Evolutionary conservation across 2,888 invertebrate species (phyloP).

Genomic region (Didymodactylos carnosus): DNA sequence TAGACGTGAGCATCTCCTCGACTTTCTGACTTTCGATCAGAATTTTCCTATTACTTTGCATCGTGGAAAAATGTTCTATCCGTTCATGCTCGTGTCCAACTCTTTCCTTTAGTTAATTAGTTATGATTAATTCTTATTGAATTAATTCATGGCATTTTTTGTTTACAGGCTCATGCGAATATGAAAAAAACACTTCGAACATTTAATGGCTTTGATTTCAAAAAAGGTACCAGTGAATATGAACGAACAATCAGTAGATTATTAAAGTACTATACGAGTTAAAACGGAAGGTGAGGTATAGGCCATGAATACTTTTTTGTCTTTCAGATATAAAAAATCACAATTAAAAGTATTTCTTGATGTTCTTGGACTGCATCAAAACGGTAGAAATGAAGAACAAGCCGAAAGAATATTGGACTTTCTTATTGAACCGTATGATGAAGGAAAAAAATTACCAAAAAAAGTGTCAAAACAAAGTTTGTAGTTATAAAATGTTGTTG

Average conservation of each 20-base stretch:
- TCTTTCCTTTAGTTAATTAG: too few relatives aligned
- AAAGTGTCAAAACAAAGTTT: too few relatives aligned
- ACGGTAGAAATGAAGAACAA: background rate
- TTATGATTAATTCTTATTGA: too few relatives aligned
- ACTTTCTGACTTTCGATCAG: too few relatives aligned
- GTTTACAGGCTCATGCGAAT: background rate
- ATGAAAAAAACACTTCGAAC: background rate
- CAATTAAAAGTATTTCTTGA: background rate
- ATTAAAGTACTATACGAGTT: background rate
- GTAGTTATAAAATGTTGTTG: too few relatives aligned
- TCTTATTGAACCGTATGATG: background rate
- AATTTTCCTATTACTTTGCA: too few relatives aligned
- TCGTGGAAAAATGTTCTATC: too few relatives aligned
- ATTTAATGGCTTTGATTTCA: conserved; percentile 2
- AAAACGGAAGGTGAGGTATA: background rate
- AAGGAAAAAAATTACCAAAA: background rate
- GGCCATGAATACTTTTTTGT: background rate
- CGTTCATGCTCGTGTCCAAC: too few relatives aligned
- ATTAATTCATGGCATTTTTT: background rate
- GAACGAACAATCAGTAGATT: background rate
- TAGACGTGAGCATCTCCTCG: too few relatives aligned
- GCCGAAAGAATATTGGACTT: background rate
- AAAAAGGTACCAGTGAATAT: background rate
- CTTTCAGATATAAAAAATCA: background rate
- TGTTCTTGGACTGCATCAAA: background rate